Evolutionary conservation across 1,140 invertebrate species (phyloP).

Genomic region (Propsilocerus akamusi): DNA sequence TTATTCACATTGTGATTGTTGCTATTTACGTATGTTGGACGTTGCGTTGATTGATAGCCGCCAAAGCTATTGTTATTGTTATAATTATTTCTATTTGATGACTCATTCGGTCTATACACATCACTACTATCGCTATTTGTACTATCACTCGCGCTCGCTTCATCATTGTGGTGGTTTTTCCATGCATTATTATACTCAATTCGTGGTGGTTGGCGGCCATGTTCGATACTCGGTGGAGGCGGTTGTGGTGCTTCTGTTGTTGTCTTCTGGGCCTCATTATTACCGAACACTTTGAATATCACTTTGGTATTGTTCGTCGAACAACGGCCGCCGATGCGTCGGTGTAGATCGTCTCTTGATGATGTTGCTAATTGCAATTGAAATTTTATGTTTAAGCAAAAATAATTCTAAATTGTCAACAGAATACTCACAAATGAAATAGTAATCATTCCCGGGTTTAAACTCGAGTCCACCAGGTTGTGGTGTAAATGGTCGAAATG

Average conservation of each 20-base stretch:
- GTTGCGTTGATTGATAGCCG: not conserved
- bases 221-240: conserved; percentile 30
- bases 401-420: not conserved
- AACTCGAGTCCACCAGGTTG: conserved; percentile 89
- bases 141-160: conserved; percentile 8
- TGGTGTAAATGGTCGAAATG: conserved; percentile 87
- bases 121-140: conserved; percentile 7
- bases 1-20: conserved; percentile 10
- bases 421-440: conserved; percentile 73
- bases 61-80: not conserved
- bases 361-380: conserved; percentile 42
- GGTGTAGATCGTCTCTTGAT: conserved; percentile 75
- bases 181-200: no score
- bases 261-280: conserved; percentile 10
- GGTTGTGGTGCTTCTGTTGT: conserved; percentile 28
- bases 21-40: not conserved
- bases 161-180: conserved; percentile 4
- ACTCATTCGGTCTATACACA: not conserved
- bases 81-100: not conserved
- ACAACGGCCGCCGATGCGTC: conserved; percentile 77
- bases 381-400: not conserved
- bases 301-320: conserved; percentile 89
- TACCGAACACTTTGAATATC: conserved; percentile 86
- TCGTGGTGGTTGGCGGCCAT: conserved; percentile 26
- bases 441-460: conserved; percentile 85